Conservation (phyloP, 2,888 invertebrate genomes). For the Molanna angustata region DNA sequence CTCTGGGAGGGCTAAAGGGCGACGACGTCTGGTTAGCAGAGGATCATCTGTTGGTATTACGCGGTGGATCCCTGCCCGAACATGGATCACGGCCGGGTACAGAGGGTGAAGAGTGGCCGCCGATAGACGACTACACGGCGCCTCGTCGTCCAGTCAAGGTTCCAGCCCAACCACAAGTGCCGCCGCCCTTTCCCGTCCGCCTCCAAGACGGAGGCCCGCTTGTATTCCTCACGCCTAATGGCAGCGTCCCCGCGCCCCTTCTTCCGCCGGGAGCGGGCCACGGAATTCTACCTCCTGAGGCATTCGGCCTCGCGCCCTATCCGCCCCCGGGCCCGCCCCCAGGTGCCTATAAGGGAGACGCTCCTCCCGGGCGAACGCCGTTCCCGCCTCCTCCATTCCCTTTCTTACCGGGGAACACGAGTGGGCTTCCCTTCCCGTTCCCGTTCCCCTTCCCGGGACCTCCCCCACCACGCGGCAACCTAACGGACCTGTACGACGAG, state of each 20-base stretch:
- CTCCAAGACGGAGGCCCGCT: conserved; percentile 82
- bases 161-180: conserved; percentile 76
- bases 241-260: conserved; percentile 67
- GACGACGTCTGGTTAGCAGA: conserved; percentile 91
- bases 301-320: conserved; percentile 58
- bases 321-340: conserved; percentile 49
- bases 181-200: conserved; percentile 92
- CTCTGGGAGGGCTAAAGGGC: conserved; percentile 76
- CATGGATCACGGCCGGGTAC: conserved; percentile 43
- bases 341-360: conserved; percentile 63
- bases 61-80: conserved; percentile 71
- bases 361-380: conserved; percentile 65
- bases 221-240: conserved; percentile 80
- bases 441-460: conserved; percentile 58
- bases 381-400: conserved; percentile 61
- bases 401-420: conserved; percentile 57
- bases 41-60: conserved; percentile 79
- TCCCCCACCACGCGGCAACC: conserved; percentile 68
- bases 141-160: conserved; percentile 82
- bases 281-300: conserved; percentile 53
- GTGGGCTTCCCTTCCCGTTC: conserved; percentile 47
- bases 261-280: conserved; percentile 63
- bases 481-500: conserved; percentile 77
- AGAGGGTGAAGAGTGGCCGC: conserved; percentile 64
- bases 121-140: conserved; percentile 82